These are phyloP conservation scores for Bos taurus DNA, from an alignment of 2,113 vertebrate genomes.

Conservation along the genomic window DNA sequence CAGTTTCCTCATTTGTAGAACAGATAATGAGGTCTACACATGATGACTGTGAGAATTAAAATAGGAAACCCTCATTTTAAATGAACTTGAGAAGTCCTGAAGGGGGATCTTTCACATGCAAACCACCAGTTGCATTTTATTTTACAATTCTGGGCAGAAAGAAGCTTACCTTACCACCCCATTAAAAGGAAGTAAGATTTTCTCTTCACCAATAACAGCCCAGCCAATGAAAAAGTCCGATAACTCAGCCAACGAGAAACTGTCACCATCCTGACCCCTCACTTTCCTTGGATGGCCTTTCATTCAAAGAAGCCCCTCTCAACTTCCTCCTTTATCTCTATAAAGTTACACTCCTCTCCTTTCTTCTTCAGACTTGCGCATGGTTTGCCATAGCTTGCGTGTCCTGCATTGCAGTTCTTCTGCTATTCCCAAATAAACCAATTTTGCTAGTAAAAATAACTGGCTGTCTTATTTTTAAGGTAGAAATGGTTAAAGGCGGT, in stretches of 20 bases:
- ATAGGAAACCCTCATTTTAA: background rate
- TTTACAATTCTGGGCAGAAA: background rate
- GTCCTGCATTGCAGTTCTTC: background rate
- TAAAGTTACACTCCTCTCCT: background rate
- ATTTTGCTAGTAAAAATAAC: background rate
- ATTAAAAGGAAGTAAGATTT: background rate
- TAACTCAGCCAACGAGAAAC: background rate
- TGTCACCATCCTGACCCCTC: background rate
- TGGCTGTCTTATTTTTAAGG: background rate
- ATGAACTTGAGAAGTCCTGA: background rate
- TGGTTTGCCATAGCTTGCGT: background rate
- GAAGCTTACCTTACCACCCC: background rate
- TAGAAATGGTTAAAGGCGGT: background rate
- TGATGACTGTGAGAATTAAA: background rate
- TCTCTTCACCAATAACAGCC: background rate
- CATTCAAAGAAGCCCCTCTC: background rate
- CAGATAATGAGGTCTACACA: background rate
- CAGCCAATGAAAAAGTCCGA: background rate
- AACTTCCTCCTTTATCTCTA: background rate
- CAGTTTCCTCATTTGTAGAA: background rate
- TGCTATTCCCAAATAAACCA: background rate
- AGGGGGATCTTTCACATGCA: background rate
- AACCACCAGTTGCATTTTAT: background rate
- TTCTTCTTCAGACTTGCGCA: background rate
- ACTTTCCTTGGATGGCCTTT: background rate